Conservation (phyloP, 2,888 invertebrate genomes). For the Latheticus oryzae region DNA sequence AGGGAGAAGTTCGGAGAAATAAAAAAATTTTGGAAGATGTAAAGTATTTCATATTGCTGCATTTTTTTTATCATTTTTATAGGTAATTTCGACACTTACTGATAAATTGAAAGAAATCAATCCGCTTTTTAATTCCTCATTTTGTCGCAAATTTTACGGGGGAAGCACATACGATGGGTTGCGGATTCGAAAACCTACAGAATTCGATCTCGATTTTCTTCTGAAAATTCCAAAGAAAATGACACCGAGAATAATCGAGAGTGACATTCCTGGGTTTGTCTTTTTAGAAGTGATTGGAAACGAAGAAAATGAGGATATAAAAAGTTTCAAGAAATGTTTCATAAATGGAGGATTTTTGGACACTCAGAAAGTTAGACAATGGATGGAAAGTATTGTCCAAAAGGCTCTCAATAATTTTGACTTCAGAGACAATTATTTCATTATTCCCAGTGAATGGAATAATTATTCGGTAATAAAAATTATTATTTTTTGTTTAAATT, state of each 20-base stretch:
- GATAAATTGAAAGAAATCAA: conserved; percentile 56
- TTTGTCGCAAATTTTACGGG: conserved; percentile 63
- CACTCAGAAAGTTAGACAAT: conserved; percentile 67
- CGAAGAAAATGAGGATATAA: too few species aligned
- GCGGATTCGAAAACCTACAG: conserved; percentile 70
- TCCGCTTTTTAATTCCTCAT: conserved; percentile 58
- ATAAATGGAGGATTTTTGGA: too few species aligned
- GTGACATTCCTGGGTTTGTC: conserved; percentile 66
- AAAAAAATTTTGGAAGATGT: conserved; percentile 64
- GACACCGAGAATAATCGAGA: conserved; percentile 55
- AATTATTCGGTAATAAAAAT: conserved; percentile 3
- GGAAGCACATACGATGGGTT: conserved; percentile 73
- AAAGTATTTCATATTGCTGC: too few species aligned
- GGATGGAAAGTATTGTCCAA: conserved; percentile 68
- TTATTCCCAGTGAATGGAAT: too few species aligned
- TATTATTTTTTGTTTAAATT: background rate
- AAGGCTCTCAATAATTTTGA: conserved; percentile 63
- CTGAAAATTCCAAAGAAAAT: conserved; percentile 67
- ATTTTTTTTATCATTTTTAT: background rate
- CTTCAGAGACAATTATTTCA: background rate
- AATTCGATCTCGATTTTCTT: conserved; percentile 72
- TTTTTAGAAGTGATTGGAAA: too few species aligned
- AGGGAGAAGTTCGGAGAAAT: conserved; percentile 49
- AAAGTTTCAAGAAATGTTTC: too few species aligned
- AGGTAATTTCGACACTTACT: background rate